Evolutionary conservation across 2,888 invertebrate species (phyloP), one percentile per base, ranked within the genome.

Genomic region (Coecobrya sp.): DNA sequence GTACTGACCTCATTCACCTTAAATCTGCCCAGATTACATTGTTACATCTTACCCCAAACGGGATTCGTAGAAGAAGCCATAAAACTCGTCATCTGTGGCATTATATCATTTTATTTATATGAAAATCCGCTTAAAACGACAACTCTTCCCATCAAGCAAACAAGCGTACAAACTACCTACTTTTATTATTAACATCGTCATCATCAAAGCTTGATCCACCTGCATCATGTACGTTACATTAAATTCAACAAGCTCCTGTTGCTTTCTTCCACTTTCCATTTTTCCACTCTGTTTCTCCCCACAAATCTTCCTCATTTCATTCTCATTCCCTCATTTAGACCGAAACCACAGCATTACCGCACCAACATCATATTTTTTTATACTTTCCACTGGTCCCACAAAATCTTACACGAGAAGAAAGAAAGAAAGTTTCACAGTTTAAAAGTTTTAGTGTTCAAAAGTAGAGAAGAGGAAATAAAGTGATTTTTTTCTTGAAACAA

Each of bases 231-330:
- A 13, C 49, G 1, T 49, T 13, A 3, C 10, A 13, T 49, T 49
- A 49, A 49, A 59, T 59, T 59, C 68, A 68, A 68, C 68, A 68
- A 68, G 68, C 68, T 68, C 68, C 68, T 68, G 68, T 68, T 68
- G 68, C 68, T 68, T 68, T 25, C 25, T 25, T 68, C 4, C 68
- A n/a, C 8, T 65, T 13, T 27, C 16, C 16, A 5, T 65, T 65
- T 11, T 65, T n/a, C n/a, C n/a, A n/a, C n/a, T 52, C 5, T 2
- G 3, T 27, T 30, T 59, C 19, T 19, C 25, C 11, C 13, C 2
- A 62, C 7, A 55, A 55, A 55, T 55, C 1, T 1, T 55, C 55
- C 19, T 16, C 13, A 55, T 55, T 19, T 65, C 59, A 59, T 19
- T 11, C 4, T 19, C 13, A 19, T 59, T 19, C 4, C 30, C 68